A percentile compares a stretch with the other conserved stretches of the same genome.
Conservation (phyloP, 1,140 invertebrate genomes). For the Tetragonula clypearis region DNA sequence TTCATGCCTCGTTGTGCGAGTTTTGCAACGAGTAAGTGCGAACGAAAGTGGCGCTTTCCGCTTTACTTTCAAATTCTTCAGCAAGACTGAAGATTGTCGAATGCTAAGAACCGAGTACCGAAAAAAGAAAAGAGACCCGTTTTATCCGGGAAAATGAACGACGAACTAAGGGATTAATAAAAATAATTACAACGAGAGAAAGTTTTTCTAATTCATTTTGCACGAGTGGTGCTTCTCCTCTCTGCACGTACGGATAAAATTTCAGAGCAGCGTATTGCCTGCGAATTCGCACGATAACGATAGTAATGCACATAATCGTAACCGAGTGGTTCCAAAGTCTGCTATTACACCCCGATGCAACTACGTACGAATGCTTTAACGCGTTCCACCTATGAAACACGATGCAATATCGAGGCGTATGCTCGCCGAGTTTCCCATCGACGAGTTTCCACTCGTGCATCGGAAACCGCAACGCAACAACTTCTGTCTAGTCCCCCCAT, state of each 20-base stretch:
- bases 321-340: slow-evolving; percentile 13
- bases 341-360: slow-evolving; percentile 44
- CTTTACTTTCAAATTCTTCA: background rate
- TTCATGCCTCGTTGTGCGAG: background rate
- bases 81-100: background rate
- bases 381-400: slow-evolving; percentile 43
- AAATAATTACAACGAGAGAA: background rate
- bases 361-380: slow-evolving; percentile 26
- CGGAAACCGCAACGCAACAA: slow-evolving; percentile 23
- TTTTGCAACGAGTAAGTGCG: background rate
- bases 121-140: background rate
- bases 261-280: background rate
- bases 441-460: slow-evolving; percentile 11
- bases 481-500: background rate
- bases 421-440: slow-evolving; percentile 8
- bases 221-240: background rate
- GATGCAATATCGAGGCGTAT: slow-evolving; percentile 50
- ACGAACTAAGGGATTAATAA: background rate
- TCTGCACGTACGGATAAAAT: background rate
- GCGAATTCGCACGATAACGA: slow-evolving; percentile 18
- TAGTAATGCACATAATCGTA: slow-evolving; percentile 24
- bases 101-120: background rate
- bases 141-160: background rate
- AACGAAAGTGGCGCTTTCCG: background rate
- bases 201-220: background rate